Evolutionary conservation across 2,113 vertebrate species (phyloP).

Genomic region (Hydropotes inermis): DNA sequence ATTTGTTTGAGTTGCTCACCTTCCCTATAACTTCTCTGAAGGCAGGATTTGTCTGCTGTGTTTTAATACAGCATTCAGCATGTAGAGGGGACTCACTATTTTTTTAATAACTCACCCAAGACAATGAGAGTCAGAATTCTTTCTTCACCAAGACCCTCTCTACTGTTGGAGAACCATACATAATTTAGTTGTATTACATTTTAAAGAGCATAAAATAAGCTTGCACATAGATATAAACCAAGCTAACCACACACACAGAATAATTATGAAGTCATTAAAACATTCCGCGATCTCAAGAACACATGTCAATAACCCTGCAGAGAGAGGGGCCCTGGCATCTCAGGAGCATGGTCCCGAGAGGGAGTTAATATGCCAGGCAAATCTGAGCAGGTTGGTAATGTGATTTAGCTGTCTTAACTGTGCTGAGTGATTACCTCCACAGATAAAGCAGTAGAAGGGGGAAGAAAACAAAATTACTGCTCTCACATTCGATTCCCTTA

Average conservation of each 20-base stretch:
- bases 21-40: too few relatives aligned
- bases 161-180: background rate
- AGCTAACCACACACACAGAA: conserved; percentile 46
- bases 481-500: background rate
- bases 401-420: background rate
- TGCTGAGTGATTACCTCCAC: conserved; percentile 2
- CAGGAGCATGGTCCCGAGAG: background rate
- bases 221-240: conserved; percentile 43
- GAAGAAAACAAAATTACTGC: background rate
- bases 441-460: background rate
- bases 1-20: fast-evolving
- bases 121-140: background rate
- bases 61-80: fast-evolving
- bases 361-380: background rate
- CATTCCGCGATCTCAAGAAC: background rate
- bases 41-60: fast-evolving
- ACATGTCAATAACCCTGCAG: background rate
- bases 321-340: background rate
- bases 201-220: conserved; percentile 51
- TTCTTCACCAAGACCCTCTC: background rate
- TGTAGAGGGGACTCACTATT: background rate
- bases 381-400: background rate
- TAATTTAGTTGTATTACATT: conserved; percentile 40
- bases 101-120: background rate
- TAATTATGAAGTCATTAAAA: conserved; percentile 57